phyloP scores from a whole-genome alignment of 37 sponge, comb jelly and placozoan species.

The Lycopodina hypogea region DNA sequence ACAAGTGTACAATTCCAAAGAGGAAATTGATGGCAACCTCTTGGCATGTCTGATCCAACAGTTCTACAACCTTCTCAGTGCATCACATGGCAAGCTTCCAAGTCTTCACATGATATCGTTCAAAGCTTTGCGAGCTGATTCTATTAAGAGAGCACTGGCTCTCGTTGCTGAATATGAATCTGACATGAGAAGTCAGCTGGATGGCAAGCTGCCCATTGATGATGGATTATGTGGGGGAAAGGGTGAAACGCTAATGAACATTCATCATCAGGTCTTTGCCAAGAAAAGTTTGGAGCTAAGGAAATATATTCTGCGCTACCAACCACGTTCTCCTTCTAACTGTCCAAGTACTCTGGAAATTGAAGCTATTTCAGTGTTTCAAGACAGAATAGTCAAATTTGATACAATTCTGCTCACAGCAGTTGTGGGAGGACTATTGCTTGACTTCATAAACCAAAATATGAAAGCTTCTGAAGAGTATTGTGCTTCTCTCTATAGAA shows the following conservation, averaged over 20 bases:
- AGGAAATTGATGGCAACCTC: neutral
- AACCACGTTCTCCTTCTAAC: neutral
- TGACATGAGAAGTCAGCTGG: neutral
- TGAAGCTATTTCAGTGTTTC: neutral
- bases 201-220: neutral
- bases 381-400: slow-evolving; percentile 1
- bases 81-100: neutral
- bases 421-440: slow-evolving; percentile 9
- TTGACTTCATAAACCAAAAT: slow-evolving; percentile 3
- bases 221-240: neutral
- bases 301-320: neutral
- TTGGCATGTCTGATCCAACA: neutral
- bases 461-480: neutral
- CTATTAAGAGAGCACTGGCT: neutral
- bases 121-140: neutral
- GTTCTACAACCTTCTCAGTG: neutral
- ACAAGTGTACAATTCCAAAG: neutral
- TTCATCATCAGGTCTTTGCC: neutral
- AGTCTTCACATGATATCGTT: neutral
- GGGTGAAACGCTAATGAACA: neutral
- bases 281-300: neutral
- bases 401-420: neutral
- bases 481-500: neutral
- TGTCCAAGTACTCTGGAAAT: neutral
- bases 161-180: neutral